A percentile compares a stretch with the other conserved stretches of the same genome.
Evolutionary conservation across 37 sponge, comb jelly and placozoan species (phyloP).

Genomic region (Eunapius fragilis): DNA sequence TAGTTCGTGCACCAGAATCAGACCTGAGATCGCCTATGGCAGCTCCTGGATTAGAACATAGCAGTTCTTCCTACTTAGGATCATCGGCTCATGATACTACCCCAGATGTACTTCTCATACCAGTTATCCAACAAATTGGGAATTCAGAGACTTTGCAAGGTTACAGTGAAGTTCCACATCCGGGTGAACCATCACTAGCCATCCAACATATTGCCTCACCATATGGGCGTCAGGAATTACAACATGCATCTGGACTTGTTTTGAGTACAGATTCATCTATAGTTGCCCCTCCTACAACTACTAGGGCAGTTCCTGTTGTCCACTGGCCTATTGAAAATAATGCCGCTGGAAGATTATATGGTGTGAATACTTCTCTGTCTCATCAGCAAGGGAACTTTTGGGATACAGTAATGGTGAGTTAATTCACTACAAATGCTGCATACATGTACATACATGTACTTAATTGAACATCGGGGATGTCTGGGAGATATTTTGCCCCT

Average conservation of each 20-base stretch:
- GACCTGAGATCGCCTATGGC: neutral
- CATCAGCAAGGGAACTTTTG: slow-evolving; percentile 44
- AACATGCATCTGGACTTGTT: neutral
- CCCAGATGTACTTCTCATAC: neutral
- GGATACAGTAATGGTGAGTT: slow-evolving; percentile 62
- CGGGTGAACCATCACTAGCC: neutral
- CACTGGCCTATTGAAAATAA: neutral
- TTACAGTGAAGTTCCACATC: neutral
- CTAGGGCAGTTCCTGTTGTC: slow-evolving; percentile 4
- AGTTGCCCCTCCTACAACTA: neutral
- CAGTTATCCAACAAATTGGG: neutral
- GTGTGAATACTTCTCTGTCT: neutral
- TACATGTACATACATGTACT: neutral
- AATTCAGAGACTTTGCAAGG: neutral
- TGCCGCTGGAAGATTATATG: neutral
- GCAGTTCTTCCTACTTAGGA: neutral
- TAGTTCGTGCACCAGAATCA: neutral
- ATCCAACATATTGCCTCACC: neutral
- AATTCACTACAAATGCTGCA: neutral
- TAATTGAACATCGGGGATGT: too few species aligned
- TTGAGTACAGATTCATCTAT: neutral
- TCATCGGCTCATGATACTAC: neutral
- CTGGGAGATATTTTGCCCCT: too few species aligned
- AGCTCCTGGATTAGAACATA: neutral
- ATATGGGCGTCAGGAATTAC: neutral